phyloP scores from a whole-genome alignment of 2,113 vertebrate genomes.

The Uria aalge region DNA sequence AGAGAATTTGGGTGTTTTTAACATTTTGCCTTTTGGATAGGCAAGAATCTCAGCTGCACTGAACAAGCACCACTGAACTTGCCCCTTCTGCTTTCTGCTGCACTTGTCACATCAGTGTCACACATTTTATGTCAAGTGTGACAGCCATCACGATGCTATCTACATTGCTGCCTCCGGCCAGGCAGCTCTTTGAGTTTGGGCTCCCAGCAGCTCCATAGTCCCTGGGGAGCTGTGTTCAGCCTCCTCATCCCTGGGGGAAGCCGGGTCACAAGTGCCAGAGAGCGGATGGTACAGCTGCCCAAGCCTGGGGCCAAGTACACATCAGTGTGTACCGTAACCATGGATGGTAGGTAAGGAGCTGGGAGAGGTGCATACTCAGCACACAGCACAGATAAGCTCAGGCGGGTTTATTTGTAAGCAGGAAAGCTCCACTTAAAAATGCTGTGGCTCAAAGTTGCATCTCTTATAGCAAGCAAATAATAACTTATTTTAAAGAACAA shows the following conservation, averaged over 20 bases:
- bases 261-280: neutral
- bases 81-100: neutral
- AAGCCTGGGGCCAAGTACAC: neutral
- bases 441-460: neutral
- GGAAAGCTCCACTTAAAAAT: neutral
- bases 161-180: neutral
- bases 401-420: neutral
- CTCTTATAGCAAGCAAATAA: neutral
- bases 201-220: neutral
- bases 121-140: neutral
- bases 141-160: neutral
- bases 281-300: rapidly evolving
- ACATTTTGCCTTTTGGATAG: neutral
- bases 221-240: neutral
- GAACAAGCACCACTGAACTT: neutral
- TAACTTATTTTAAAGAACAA: neutral
- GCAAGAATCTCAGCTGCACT: neutral
- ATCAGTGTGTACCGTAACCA: neutral
- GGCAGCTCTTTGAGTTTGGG: neutral
- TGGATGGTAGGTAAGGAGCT: neutral
- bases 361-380: neutral
- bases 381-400: neutral
- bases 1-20: neutral
- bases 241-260: neutral
- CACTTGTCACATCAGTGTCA: neutral